These are phyloP conservation scores for Alfaro cultratus DNA, from an alignment of 2,797 vertebrate species.

Conservation along the genomic window DNA sequence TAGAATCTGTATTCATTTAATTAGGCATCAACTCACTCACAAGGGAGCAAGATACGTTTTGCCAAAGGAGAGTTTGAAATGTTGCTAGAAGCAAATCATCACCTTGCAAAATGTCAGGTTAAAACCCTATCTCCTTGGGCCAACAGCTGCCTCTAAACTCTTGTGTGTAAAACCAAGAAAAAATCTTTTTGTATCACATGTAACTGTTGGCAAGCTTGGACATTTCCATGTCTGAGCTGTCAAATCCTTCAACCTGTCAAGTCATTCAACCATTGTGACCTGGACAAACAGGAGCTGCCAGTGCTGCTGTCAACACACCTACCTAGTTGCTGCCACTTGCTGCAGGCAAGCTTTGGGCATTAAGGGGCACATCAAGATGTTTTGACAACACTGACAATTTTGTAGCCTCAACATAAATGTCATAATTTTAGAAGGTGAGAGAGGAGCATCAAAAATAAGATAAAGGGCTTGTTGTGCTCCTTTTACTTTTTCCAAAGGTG, in stretches of 20 bases:
- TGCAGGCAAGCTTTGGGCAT: conserved; percentile 41
- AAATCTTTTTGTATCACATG: background rate
- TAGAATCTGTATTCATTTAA: background rate
- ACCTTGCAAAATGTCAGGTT: background rate
- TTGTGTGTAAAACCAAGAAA: conserved; percentile 1
- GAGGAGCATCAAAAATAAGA: background rate
- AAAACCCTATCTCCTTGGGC: background rate
- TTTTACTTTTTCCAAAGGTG: background rate
- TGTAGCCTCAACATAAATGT: conserved; percentile 20
- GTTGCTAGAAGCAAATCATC: background rate
- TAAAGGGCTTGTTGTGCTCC: background rate
- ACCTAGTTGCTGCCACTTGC: conserved; percentile 40
- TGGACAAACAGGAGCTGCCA: conserved; percentile 27
- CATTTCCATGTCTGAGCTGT: conserved; percentile 10
- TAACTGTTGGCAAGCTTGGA: background rate
- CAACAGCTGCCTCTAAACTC: background rate
- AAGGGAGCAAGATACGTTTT: background rate
- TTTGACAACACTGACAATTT: conserved; percentile 32
- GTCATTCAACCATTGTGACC: conserved; percentile 22
- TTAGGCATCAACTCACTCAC: background rate
- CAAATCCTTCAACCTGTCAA: conserved; percentile 25
- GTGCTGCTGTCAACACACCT: conserved; percentile 41
- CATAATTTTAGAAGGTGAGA: conserved; percentile 6
- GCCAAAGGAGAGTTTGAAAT: background rate
- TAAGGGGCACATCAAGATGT: conserved; percentile 33